phyloP scores from a whole-genome alignment of 1,140 invertebrate genomes.

The Drosophila tsacasi region DNA sequence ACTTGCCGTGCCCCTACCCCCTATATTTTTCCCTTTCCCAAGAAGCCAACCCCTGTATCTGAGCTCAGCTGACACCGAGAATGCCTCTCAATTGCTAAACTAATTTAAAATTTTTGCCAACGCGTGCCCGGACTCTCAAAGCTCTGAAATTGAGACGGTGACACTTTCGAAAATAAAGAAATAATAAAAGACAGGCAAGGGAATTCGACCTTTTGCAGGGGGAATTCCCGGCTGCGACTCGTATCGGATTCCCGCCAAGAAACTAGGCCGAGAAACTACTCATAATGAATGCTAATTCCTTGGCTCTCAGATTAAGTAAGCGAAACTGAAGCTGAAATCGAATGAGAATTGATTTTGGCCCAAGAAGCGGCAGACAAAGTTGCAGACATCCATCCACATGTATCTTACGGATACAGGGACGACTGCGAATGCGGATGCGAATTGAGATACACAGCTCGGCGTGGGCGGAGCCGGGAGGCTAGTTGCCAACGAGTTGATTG shows the following conservation, averaged over 20 bases:
- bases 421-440: neutral
- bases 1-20: neutral
- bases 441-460: slow-evolving; percentile 7
- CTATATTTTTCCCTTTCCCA: neutral
- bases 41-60: slow-evolving; percentile 8
- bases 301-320: slow-evolving; percentile 62
- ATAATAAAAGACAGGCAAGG: neutral
- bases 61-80: slow-evolving; percentile 46
- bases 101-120: slow-evolving; percentile 76
- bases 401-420: slow-evolving; percentile 59
- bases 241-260: slow-evolving; percentile 12
- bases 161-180: slow-evolving; percentile 15
- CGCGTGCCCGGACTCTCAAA: slow-evolving; percentile 58
- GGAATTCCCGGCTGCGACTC: slow-evolving; percentile 35
- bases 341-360: slow-evolving; percentile 72
- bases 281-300: slow-evolving; percentile 73
- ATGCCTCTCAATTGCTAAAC: slow-evolving; percentile 74
- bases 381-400: slow-evolving; percentile 52
- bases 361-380: slow-evolving; percentile 62
- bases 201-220: slow-evolving; percentile 42
- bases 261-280: slow-evolving; percentile 64
- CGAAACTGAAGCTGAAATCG: slow-evolving; percentile 47
- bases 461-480: slow-evolving; percentile 30
- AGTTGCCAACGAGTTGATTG: slow-evolving; percentile 52
- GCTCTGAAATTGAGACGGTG: slow-evolving; percentile 60